phyloP scores from a whole-genome alignment of 2,797 vertebrate genomes.

The Lagodon rhomboides region DNA sequence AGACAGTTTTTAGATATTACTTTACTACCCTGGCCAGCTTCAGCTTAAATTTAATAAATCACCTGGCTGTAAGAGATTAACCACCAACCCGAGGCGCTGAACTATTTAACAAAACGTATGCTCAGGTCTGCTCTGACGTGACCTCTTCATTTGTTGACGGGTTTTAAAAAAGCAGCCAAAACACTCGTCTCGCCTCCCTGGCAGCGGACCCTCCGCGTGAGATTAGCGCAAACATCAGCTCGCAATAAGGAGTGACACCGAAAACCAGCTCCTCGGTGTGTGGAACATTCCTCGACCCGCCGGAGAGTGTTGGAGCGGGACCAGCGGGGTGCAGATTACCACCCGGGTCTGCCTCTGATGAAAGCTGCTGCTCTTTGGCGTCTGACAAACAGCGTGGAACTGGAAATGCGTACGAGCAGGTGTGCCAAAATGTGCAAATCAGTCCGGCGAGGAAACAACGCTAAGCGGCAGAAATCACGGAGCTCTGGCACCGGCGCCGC shows the following conservation, averaged over 20 bases:
- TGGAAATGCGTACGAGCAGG: slow-evolving; percentile 67
- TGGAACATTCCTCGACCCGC: slow-evolving; percentile 74
- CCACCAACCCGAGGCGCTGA: neutral
- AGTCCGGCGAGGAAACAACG: slow-evolving; percentile 50
- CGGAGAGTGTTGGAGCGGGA: slow-evolving; percentile 64
- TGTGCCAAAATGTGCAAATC: slow-evolving; percentile 75
- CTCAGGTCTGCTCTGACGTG: slow-evolving; percentile 33
- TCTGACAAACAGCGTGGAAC: slow-evolving; percentile 67
- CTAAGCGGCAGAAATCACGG: slow-evolving; percentile 57
- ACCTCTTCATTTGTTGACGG: slow-evolving; percentile 40
- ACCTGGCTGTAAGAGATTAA: slow-evolving; percentile 26
- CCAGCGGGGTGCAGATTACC: slow-evolving; percentile 70
- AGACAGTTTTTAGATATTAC: neutral
- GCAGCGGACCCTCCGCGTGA: slow-evolving; percentile 47
- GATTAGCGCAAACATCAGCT: slow-evolving; percentile 67
- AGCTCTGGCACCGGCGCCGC: slow-evolving; percentile 53
- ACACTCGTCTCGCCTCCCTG: slow-evolving; percentile 27
- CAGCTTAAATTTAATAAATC: slow-evolving; percentile 1
- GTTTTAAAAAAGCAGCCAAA: slow-evolving; percentile 44
- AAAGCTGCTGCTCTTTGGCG: slow-evolving; percentile 61
- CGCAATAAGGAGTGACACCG: slow-evolving; percentile 72
- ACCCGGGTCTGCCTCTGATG: slow-evolving; percentile 65
- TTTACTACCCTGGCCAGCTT: neutral
- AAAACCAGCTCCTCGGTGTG: slow-evolving; percentile 60
- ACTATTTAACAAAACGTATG: slow-evolving; percentile 9